Conservation (phyloP, 2,888 invertebrate species). For the Argynnis bischoffii region DNA sequence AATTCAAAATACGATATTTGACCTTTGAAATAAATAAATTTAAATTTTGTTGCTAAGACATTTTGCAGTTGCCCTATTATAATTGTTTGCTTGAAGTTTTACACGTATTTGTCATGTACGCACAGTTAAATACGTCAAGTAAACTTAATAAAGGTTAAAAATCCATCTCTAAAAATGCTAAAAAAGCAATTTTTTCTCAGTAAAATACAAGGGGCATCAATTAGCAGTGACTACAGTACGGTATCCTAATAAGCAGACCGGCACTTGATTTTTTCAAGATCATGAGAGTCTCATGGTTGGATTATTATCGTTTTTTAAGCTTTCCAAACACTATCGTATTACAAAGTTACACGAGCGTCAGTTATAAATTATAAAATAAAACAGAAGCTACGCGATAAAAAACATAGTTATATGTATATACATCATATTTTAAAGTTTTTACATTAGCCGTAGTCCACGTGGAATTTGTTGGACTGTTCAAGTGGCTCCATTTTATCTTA, state of each 20-base stretch:
- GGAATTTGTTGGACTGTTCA: no score
- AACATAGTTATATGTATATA: not conserved
- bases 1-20: no score
- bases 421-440: no score
- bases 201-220: not conserved
- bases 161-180: not conserved
- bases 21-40: no score
- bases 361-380: conserved; percentile 31
- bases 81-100: no score
- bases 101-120: no score
- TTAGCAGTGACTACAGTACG: conserved; percentile 1
- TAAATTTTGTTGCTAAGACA: no score
- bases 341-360: conserved; percentile 29
- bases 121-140: no score
- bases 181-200: not conserved
- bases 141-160: not conserved
- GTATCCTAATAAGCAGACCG: conserved; percentile 25
- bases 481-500: no score
- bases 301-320: conserved; percentile 28
- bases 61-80: no score
- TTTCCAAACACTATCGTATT: conserved; percentile 31
- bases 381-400: conserved; percentile 23
- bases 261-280: conserved; percentile 28
- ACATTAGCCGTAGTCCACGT: no score
- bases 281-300: conserved; percentile 26